Base-by-base conservation (phyloP, 2,797 vertebrate species). In the Vipera ursinii region DNA sequence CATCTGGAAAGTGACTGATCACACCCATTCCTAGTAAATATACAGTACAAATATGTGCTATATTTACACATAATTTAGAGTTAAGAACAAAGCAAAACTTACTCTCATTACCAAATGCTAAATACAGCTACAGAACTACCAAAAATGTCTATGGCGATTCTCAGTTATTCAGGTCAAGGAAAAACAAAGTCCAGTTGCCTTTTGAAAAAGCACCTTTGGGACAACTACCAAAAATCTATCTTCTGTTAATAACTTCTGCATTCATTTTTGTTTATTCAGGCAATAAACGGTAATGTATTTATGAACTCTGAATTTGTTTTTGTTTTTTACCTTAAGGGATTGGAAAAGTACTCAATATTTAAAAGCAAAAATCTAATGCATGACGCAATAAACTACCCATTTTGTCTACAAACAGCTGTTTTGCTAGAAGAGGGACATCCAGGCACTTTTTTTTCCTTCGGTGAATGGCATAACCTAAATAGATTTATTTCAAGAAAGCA, bases 41-140 rank as follows among this genome's bases (percentile, higher is more conserved):
- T 24, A 24, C 32, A 32, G 32, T 32, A 38, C 48, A 82, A 48
- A 48, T 24, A 48, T 12, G 73, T 82, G 20, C 73, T 48, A 82
- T 48, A 24, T 82, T 10, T 82, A 48, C 48, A 22, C 73, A 82
- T 82, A 48, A 82, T 91, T 51, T 44, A 60, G 2, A 56, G 32
- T 8, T 14, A 56, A 73, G n/a, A 20, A 22, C 38, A 90, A 61
- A 92, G 44, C 17, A 86, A 53, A 9, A 32, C 15, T 53, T 69
- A 59, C 5, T 89, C 0, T 0, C 17, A 88, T 57, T 89, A 1
- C 55, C 7, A 63, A 0, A 0, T 88, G 6, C 22, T 91, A 87
- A n/a, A 82, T 90, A 48, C 17, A 93, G 1, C 2, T 53, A 88
- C 0, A 6, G n/a, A 44, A 91, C 44, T 4, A 13, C 4, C 24